Conservation (phyloP, 2,113 vertebrate species). For the Andinoacara biseriatus region DNA sequence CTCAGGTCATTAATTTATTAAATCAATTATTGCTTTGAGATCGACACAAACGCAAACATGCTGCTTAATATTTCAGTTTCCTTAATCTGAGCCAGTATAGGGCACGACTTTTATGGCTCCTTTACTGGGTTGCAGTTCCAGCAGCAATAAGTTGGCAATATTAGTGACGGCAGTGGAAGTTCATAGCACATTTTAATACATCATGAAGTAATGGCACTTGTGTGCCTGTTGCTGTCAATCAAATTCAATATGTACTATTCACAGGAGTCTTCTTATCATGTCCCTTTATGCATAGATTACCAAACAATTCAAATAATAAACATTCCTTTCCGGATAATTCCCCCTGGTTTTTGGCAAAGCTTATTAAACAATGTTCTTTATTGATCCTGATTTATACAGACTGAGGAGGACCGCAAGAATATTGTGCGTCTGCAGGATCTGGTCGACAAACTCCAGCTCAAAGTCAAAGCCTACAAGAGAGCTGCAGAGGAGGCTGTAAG, state of each 20-base stretch:
- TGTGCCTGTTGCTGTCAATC: not conserved
- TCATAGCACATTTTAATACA: not conserved
- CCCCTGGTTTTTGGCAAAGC: rapidly evolving
- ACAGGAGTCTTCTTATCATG: not conserved
- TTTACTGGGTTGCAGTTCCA: not conserved
- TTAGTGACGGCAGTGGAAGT: not conserved
- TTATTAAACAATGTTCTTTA: not conserved
- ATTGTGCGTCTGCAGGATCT: slow-evolving; percentile 85
- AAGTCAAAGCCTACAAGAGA: slow-evolving; percentile 91
- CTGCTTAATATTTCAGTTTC: not conserved
- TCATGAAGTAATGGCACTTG: not conserved
- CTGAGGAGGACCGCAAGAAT: slow-evolving; percentile 89
- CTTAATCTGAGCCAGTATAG: not conserved
- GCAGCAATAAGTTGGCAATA: not conserved
- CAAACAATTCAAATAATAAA: too few species aligned
- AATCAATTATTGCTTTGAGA: not conserved
- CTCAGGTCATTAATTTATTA: not conserved
- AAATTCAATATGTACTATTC: not conserved
- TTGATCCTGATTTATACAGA: slow-evolving; percentile 66
- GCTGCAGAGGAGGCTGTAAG: slow-evolving; percentile 86
- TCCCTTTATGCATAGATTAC: not conserved
- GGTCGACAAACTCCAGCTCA: slow-evolving; percentile 90
- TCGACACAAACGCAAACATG: not conserved
- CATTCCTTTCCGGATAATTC: not conserved
- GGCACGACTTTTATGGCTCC: not conserved